A percentile compares a stretch with the other conserved stretches of the same genome.
Conservation (phyloP, 2,888 invertebrate genomes). For the Euphydryas editha region DNA sequence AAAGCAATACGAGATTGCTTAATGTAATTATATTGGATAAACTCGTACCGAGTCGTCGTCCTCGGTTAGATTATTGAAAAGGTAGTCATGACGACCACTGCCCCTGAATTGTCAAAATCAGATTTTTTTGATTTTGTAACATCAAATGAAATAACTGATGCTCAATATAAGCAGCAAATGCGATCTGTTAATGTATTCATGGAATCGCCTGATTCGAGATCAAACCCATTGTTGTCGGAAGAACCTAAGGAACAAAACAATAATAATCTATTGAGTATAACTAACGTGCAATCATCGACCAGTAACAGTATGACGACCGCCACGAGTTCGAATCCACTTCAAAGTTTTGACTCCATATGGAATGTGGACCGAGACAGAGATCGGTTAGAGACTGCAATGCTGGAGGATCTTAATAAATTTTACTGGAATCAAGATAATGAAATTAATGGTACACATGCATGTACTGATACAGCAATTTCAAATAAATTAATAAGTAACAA, state of each 20-base stretch:
- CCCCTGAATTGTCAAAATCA: constrained; percentile 93
- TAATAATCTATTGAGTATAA: constrained; percentile 80
- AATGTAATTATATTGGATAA: constrained; percentile 62
- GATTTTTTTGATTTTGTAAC: constrained; percentile 96
- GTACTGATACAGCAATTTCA: constrained; percentile 77
- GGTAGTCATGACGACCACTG: constrained; percentile 94
- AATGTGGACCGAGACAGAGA: constrained; percentile 89
- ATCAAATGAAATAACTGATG: constrained; percentile 89
- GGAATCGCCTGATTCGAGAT: constrained; percentile 82
- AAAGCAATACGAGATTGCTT: constrained; percentile 47
- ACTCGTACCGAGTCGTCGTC: constrained; percentile 61
- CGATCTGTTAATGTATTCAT: constrained; percentile 87
- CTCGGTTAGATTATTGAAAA: constrained; percentile 76
- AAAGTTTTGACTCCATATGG: constrained; percentile 85
- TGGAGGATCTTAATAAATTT: constrained; percentile 93
- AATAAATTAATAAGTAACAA: constrained; percentile 82
- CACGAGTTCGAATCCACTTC: constrained; percentile 75
- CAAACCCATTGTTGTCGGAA: constrained; percentile 77
- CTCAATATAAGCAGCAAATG: constrained; percentile 87
- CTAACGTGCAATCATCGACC: constrained; percentile 58
- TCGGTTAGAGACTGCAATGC: constrained; percentile 88
- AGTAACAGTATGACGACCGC: constrained; percentile 62
- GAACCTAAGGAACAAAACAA: constrained; percentile 85
- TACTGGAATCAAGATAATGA: constrained; percentile 89
- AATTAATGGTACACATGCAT: constrained; percentile 78